Conservation (phyloP, 2,888 invertebrate species). For the Asteroscopus sphinx region DNA sequence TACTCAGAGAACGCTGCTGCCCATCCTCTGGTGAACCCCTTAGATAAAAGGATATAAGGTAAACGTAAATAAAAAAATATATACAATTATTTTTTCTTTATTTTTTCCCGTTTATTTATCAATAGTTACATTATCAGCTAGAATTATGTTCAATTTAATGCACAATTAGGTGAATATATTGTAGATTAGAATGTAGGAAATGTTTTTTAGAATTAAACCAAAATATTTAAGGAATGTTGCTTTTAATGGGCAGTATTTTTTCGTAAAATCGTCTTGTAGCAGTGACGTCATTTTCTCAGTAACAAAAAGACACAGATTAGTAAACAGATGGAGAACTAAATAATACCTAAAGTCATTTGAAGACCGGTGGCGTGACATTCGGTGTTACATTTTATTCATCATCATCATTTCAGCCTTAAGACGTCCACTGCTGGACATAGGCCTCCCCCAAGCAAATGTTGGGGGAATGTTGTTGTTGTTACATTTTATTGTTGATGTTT, state of each 20-base stretch:
- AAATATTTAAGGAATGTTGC: slow-evolving; percentile 7
- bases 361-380: no score
- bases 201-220: slow-evolving; percentile 20
- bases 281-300: not conserved
- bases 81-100: slow-evolving; percentile 57
- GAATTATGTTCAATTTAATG: slow-evolving; percentile 73
- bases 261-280: not conserved
- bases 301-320: not conserved
- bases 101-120: slow-evolving; percentile 57
- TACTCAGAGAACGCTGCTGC: no score
- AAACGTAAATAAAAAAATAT: slow-evolving; percentile 26
- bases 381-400: no score
- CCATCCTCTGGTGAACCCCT: no score
- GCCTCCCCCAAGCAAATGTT: no score
- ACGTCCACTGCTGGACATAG: no score
- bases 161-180: slow-evolving; percentile 71
- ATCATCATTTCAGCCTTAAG: no score
- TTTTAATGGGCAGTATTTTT: not conserved
- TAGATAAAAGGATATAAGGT: not conserved
- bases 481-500: no score
- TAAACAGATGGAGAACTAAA: not conserved
- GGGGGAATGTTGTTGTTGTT: no score
- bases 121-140: slow-evolving; percentile 66
- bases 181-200: slow-evolving; percentile 45
- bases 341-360: no score